phyloP scores from a whole-genome alignment of 2,797 vertebrate genomes.

The Petrocephalus sullivani region DNA sequence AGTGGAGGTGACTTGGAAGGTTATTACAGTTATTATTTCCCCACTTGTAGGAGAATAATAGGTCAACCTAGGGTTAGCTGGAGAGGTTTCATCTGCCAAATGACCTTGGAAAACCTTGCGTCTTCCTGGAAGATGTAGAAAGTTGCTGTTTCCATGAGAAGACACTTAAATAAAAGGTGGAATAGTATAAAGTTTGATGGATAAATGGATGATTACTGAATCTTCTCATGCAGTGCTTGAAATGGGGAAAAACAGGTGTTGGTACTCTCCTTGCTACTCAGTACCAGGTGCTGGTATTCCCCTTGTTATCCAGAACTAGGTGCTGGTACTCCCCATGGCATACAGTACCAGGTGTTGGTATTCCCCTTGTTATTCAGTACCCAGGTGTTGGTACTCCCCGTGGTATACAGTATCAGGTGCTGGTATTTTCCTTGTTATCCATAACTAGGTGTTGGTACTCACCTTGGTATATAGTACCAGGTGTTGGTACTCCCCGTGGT shows the following conservation, averaged over 20 bases:
- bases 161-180: not conserved
- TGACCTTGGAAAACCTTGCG: not conserved
- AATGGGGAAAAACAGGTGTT: not conserved
- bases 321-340: too few species aligned
- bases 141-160: not conserved
- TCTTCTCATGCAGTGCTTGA: not conserved
- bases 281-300: too few species aligned
- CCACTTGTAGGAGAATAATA: not conserved
- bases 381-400: too few species aligned
- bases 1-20: not conserved
- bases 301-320: too few species aligned
- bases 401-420: too few species aligned
- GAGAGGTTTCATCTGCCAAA: not conserved
- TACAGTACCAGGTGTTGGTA: too few species aligned
- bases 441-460: not conserved
- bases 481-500: not conserved
- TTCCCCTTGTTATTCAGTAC: too few species aligned
- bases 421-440: too few species aligned
- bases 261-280: too few species aligned
- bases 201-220: not conserved
- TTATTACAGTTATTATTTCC: not conserved
- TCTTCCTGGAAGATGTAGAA: not conserved
- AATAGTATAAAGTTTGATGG: not conserved
- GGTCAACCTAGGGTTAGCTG: not conserved
- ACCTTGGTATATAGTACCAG: not conserved